Evolutionary conservation across 2,113 vertebrate genomes (phyloP), one percentile per base, ranked within the genome.

Genomic region (Salminus brasiliensis): DNA sequence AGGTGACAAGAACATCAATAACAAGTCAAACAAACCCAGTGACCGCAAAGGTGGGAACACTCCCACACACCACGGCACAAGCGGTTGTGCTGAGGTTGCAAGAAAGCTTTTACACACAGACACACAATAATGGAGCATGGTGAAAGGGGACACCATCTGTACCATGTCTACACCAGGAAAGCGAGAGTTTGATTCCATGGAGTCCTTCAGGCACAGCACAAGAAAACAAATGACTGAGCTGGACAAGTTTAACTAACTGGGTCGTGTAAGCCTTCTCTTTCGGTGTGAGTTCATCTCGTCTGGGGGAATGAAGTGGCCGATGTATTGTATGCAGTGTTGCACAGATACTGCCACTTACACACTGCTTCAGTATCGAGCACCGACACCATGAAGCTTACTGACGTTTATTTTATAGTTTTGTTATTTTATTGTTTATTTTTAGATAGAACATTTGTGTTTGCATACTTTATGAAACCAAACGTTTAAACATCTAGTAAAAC

Each of bases 1-100:
- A 25, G 10, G 25, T 47, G 27, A 34, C 7, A 59, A 18, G n/a
- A 78, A 68, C 32, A 57, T 53, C 18, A 49, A 30, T 71, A 63
- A 9, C 60, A 34, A 34, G 23, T 11, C 45, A 4, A 52, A 30
- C 30, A 16, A 47, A 57, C 34, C 29, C 36, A 41, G 55, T 72
- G 55, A 63, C 62, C 34, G 15, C 68, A 63, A 62, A 60, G 25
- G 66, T 70, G 16, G 55, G 43, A 45, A 63, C 55, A 66, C 29
- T 47, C 36, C 67, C 27, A 72, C 39, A 71, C 30, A 18, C 30
- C 12, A 49, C 60, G 55, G 49, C 36, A 52, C 10, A 27, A 52
- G 34, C 68, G 72, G 43, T 63, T 72, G 68, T 72, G 76, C 68
- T 79, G 76, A 79, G 43, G 68, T 23, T 62, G 76, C 76, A 79